Conservation (phyloP, 1,140 invertebrate genomes). For the Pantala flavescens region DNA sequence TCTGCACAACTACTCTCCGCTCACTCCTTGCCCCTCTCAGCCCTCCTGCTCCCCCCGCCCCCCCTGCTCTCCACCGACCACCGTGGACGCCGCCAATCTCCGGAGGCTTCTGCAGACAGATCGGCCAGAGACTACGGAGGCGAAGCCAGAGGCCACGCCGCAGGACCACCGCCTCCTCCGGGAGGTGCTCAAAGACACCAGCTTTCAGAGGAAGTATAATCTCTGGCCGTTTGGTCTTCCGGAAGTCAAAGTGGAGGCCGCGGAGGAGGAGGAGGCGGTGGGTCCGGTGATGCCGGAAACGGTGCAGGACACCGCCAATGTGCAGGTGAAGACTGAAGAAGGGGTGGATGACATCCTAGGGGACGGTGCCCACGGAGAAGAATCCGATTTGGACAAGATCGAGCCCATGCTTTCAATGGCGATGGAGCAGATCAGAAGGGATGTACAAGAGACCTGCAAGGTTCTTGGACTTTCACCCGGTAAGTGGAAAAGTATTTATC, state of each 20-base stretch:
- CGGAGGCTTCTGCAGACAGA: slow-evolving; percentile 28
- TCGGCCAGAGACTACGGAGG: slow-evolving; percentile 20
- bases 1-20: background rate
- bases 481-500: slow-evolving; percentile 37
- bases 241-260: slow-evolving; percentile 15
- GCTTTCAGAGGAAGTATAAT: slow-evolving; percentile 71
- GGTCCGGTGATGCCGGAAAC: slow-evolving; percentile 33
- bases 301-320: slow-evolving; percentile 36
- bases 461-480: slow-evolving; percentile 76
- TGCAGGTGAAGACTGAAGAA: slow-evolving; percentile 47
- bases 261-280: slow-evolving; percentile 14
- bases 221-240: slow-evolving; percentile 58
- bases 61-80: slow-evolving; percentile 16
- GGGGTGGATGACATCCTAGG: slow-evolving; percentile 32
- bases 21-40: background rate
- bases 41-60: background rate
- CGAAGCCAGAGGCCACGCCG: slow-evolving; percentile 22
- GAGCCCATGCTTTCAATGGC: slow-evolving; percentile 74
- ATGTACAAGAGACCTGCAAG: slow-evolving; percentile 72
- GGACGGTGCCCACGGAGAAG: slow-evolving; percentile 34
- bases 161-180: slow-evolving; percentile 64
- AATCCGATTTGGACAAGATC: slow-evolving; percentile 58
- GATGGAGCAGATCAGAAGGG: slow-evolving; percentile 72
- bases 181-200: slow-evolving; percentile 68
- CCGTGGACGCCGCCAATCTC: slow-evolving; percentile 20